A percentile compares a stretch with the other conserved stretches of the same genome.
Conservation (phyloP, 2,888 invertebrate genomes). For the Nineta flava region DNA sequence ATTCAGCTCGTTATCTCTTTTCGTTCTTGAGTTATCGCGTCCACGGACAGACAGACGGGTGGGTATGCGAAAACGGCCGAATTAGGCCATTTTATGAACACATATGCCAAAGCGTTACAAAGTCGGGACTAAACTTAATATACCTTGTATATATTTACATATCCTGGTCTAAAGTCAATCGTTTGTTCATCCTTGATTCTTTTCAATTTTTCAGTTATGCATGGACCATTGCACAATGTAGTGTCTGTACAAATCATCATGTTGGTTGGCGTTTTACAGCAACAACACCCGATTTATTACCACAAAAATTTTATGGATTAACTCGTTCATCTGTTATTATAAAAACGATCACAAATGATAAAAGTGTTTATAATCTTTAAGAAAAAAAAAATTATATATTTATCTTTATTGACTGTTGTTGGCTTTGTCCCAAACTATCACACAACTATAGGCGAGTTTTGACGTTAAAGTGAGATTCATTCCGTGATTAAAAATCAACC, state of each 20-base stretch:
- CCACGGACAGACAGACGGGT: too few species aligned
- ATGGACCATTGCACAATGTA: conserved; percentile 64
- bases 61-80: too few species aligned
- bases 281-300: conserved; percentile 37
- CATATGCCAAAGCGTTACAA: too few species aligned
- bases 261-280: conserved; percentile 74
- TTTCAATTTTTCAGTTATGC: conserved; percentile 39
- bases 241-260: conserved; percentile 41
- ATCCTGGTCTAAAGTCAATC: background rate
- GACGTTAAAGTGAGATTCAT: too few species aligned
- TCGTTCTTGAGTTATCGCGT: too few species aligned
- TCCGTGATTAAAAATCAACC: too few species aligned
- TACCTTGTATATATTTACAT: too few species aligned
- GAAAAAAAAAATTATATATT: background rate
- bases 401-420: background rate
- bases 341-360: background rate
- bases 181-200: too few species aligned
- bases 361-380: background rate
- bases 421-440: background rate
- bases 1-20: too few species aligned
- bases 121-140: too few species aligned
- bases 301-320: conserved; percentile 55
- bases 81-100: too few species aligned
- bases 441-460: too few species aligned
- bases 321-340: conserved; percentile 22